Conservation (phyloP, 2,888 invertebrate species). For the Limnephilus rhombicus region DNA sequence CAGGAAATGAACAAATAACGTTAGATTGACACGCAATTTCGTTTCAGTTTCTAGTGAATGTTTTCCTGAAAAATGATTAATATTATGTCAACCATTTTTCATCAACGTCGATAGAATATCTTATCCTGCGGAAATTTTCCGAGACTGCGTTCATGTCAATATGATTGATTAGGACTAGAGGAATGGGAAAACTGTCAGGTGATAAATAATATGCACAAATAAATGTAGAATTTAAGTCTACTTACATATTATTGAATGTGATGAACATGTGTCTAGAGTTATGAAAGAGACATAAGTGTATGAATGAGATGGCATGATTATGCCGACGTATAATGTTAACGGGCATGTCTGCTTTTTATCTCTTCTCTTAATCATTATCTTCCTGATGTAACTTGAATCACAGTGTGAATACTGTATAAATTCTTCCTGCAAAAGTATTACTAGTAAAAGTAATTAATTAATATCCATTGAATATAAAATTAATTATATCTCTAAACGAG, state of each 20-base stretch:
- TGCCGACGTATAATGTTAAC: too few species aligned
- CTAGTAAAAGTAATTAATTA: too few species aligned
- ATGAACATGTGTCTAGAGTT: too few species aligned
- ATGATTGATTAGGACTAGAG: conserved; percentile 16
- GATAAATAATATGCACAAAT: conserved; percentile 8
- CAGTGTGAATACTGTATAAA: too few species aligned
- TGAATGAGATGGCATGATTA: too few species aligned
- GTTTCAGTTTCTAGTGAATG: not conserved
- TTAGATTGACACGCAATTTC: not conserved
- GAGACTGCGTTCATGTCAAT: conserved; percentile 16
- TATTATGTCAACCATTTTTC: not conserved
- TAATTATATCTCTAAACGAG: too few species aligned
- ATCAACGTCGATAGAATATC: conserved; percentile 1
- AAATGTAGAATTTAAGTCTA: not conserved
- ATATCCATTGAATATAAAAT: too few species aligned
- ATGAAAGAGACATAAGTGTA: too few species aligned
- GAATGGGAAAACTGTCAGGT: conserved; percentile 12
- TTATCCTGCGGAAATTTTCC: not conserved
- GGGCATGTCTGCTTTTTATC: too few species aligned
- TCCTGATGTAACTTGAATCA: too few species aligned
- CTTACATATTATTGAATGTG: not conserved
- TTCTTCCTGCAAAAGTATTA: too few species aligned
- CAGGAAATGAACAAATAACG: not conserved
- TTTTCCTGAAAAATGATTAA: not conserved
- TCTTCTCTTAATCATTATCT: too few species aligned